phyloP scores from a whole-genome alignment of 1,140 invertebrate species.

The Drosophila asahinai region DNA sequence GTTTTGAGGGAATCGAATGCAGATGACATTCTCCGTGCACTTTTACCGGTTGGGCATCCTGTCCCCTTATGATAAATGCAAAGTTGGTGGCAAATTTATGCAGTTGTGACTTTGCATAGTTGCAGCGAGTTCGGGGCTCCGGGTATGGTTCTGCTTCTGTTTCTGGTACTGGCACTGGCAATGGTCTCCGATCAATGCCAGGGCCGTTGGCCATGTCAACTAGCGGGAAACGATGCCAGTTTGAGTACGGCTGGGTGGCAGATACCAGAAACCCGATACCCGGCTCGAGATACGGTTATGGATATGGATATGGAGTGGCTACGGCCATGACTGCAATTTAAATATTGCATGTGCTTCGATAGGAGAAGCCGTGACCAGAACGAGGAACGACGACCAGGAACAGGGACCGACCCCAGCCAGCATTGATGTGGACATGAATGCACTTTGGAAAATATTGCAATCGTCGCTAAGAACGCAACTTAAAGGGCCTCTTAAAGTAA shows the following conservation, averaged over 20 bases:
- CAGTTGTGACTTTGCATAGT: conserved; percentile 53
- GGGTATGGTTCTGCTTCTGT: conserved; percentile 1
- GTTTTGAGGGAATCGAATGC: conserved; percentile 34
- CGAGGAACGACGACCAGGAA: conserved; percentile 18
- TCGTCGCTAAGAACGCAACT: background rate
- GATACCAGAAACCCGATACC: conserved; percentile 41
- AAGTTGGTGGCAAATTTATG: conserved; percentile 59
- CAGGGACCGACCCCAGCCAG: conserved; percentile 9
- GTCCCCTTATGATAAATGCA: conserved; percentile 46
- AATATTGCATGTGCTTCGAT: conserved; percentile 72
- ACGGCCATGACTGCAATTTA: conserved; percentile 65
- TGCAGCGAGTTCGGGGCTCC: background rate
- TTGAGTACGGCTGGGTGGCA: conserved; percentile 14
- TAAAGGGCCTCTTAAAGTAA: background rate
- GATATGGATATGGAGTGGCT: conserved; percentile 55
- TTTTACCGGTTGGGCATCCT: conserved; percentile 2
- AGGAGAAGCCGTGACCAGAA: conserved; percentile 42
- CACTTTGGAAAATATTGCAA: conserved; percentile 7
- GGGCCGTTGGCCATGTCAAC: conserved; percentile 73
- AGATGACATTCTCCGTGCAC: conserved; percentile 47
- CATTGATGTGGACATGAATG: conserved; percentile 20
- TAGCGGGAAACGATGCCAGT: conserved; percentile 22
- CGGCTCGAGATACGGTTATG: conserved; percentile 45
- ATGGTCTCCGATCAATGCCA: conserved; percentile 63
- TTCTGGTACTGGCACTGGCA: background rate